A percentile compares a stretch with the other conserved stretches of the same genome.
phyloP scores from a whole-genome alignment of 2,797 vertebrate species.

The Garrulus glandarius region DNA sequence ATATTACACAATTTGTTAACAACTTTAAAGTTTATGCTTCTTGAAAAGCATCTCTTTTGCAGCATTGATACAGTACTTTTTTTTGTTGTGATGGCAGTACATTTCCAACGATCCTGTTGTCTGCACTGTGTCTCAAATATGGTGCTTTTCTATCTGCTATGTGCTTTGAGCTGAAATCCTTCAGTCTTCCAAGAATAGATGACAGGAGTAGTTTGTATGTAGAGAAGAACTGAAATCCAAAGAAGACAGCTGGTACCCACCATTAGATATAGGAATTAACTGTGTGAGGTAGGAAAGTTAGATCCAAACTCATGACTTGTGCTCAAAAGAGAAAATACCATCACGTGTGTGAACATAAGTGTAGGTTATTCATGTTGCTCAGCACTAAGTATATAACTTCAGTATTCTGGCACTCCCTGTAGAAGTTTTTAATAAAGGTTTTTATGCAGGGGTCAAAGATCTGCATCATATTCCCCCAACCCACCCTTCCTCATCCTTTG shows the following conservation, averaged over 20 bases:
- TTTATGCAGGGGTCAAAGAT: background rate
- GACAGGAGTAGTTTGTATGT: background rate
- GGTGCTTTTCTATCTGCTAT: background rate
- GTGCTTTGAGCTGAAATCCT: background rate
- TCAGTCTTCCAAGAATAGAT: background rate
- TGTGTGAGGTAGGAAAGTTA: background rate
- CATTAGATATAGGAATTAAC: background rate
- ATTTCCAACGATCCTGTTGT: background rate
- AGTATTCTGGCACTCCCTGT: background rate
- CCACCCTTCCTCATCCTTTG: background rate
- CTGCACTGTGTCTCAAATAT: background rate
- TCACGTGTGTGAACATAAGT: background rate
- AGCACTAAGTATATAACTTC: background rate
- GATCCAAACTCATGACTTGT: background rate
- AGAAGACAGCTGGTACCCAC: background rate
- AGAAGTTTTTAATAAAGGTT: background rate
- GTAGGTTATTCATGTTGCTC: background rate
- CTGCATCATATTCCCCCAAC: background rate
- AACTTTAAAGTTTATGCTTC: background rate
- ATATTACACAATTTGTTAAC: background rate
- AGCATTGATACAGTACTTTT: background rate
- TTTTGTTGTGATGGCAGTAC: background rate
- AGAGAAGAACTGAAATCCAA: background rate
- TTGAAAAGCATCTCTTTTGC: background rate
- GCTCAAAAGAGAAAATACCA: background rate